These are phyloP conservation scores for Paramuricea clavata DNA, from an alignment of 92 coral and sea anemone genomes.

Conservation along the genomic window DNA sequence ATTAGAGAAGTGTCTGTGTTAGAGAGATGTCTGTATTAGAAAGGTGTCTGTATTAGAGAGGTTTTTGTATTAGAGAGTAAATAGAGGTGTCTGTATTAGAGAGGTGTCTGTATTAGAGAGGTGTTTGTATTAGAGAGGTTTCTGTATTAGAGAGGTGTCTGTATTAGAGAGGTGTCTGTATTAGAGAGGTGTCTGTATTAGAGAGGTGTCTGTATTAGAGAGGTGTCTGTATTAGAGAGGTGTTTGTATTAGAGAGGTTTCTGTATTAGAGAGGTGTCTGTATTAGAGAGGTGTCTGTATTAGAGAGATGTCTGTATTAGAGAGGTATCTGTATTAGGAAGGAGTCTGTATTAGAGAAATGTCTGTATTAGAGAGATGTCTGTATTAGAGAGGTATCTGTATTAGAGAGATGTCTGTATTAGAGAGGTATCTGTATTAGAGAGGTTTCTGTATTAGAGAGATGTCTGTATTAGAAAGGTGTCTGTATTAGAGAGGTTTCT, in stretches of 20 bases:
- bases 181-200: background rate
- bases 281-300: conserved; percentile 4
- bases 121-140: background rate
- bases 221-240: background rate
- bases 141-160: background rate
- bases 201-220: conserved; percentile 6
- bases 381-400: background rate
- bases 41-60: too few relatives aligned
- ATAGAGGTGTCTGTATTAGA: too few relatives aligned
- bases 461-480: background rate
- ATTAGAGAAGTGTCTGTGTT: too few relatives aligned
- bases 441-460: background rate
- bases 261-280: background rate
- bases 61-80: too few relatives aligned
- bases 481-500: background rate
- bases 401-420: background rate
- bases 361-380: background rate
- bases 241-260: background rate
- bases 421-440: background rate
- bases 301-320: background rate
- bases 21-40: too few relatives aligned
- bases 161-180: background rate
- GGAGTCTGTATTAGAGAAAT: background rate
- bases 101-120: background rate
- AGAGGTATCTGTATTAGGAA: background rate